Evolutionary conservation across 2,113 vertebrate genomes (phyloP).

Genomic region (Tonatia bakeri): DNA sequence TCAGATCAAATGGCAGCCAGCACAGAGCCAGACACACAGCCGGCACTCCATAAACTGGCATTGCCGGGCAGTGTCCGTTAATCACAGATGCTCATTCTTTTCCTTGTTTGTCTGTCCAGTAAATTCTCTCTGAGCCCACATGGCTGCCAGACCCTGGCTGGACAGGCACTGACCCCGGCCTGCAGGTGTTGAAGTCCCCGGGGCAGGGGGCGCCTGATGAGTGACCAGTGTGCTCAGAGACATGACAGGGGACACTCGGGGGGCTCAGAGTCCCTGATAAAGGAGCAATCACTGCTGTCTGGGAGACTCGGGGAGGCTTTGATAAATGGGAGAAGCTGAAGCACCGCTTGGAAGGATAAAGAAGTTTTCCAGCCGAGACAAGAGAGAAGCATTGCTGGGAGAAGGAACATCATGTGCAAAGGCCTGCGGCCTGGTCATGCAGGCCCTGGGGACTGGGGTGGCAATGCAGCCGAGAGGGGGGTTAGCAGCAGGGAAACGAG

Average conservation of each 20-base stretch:
- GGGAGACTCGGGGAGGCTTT: background rate
- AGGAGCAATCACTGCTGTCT: background rate
- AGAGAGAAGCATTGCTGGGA: background rate
- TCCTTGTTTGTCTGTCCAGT: background rate
- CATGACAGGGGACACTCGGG: background rate
- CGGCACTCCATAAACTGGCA: fast-evolving
- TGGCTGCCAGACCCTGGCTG: background rate
- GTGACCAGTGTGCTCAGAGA: background rate
- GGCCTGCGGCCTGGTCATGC: background rate
- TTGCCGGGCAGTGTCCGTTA: fast-evolving
- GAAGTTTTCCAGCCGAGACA: background rate
- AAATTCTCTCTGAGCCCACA: background rate
- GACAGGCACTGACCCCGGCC: background rate
- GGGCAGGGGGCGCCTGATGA: fast-evolving
- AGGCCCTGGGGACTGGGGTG: fast-evolving
- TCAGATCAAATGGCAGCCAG: background rate
- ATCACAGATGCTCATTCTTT: fast-evolving
- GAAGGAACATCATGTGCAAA: background rate
- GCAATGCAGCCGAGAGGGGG: no score
- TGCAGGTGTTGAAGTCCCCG: background rate
- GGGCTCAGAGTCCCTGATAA: background rate
- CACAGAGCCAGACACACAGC: background rate
- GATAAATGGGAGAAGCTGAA: background rate
- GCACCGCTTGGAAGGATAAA: background rate
- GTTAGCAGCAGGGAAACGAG: background rate